Base-by-base conservation (phyloP, 2,797 vertebrate species). In the Xerus rutilus region DNA sequence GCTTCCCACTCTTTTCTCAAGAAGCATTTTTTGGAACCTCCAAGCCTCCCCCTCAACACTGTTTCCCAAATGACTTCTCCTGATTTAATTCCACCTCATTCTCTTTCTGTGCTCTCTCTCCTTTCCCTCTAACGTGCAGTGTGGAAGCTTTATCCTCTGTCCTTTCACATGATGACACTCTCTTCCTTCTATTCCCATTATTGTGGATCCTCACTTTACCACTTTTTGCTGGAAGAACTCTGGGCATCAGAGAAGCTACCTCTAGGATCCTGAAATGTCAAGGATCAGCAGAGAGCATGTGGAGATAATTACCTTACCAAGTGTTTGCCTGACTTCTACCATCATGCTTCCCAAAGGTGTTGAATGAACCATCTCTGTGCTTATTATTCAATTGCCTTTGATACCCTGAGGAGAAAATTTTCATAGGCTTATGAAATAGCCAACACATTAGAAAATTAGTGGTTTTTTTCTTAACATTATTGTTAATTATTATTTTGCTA, bases 351-450 rank as follows among this genome's bases (percentile, higher is more conserved):
- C 30, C 99, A 74, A 99, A 99, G 28, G 99, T 99, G 23, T 99
- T 99, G 52, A 99, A 99, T 43, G 99, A 99, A 11, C 99, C 99
- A 21, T 99, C 99, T 0, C 74, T 17, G 32, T 99, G 99, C 92
- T 99, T 99, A 98, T 99, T 99, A 59, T 96, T 99, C 96, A 99
- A 97, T 90, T 99, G 98, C 72, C 98, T 98, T 98, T 99, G 99
- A 96, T 99, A 99, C 3, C 99, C 99, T 99, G 96, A 84, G 96
- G 0, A 69, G 77, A 93, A 79, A 94, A 17, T 69, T 65, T 91
- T 82, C 20, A 30, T 64, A 82, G 45, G 65, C 65, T 87, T 92
- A 73, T 64, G 28, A 91, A 54, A 52, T 25, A 88, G 78, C 54
- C 86, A 32, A 32, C 5, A 89, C 35, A 47, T 1, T 45, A 39